These are phyloP conservation scores for Pterocles burchelli DNA, from an alignment of 2,113 vertebrate genomes.

Conservation along the genomic window DNA sequence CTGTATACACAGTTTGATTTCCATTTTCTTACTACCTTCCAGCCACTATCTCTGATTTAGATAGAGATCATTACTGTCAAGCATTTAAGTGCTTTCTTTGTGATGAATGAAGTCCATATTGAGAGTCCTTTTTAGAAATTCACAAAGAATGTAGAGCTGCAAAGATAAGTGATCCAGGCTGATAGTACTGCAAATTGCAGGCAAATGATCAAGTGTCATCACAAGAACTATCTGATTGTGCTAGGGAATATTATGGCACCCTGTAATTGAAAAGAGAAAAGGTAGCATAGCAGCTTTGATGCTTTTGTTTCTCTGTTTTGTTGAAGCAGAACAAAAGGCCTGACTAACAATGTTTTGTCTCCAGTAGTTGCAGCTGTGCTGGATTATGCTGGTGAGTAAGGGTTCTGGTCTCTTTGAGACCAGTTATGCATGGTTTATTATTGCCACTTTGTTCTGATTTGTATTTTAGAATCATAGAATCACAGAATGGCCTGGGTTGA, in stretches of 20 bases:
- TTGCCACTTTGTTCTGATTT: not conserved
- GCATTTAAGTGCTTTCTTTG: not conserved
- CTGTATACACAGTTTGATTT: not conserved
- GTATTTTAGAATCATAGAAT: not conserved
- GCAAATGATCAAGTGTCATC: not conserved
- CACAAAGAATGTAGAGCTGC: not conserved
- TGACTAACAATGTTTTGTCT: not conserved
- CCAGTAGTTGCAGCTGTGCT: conserved; percentile 1
- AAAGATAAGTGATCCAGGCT: not conserved
- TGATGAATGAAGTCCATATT: not conserved
- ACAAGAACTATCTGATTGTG: not conserved
- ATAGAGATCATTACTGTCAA: not conserved
- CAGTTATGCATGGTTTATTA: not conserved
- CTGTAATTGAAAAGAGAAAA: not conserved
- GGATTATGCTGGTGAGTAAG: not conserved
- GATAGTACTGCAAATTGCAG: not conserved
- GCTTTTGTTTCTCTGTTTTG: not conserved
- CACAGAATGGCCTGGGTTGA: too few relatives aligned
- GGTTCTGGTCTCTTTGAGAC: not conserved
- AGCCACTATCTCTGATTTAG: not conserved
- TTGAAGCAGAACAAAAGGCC: not conserved
- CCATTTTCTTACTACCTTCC: not conserved
- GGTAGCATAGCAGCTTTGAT: not conserved
- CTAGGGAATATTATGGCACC: not conserved
- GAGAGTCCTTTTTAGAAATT: not conserved